Evolutionary conservation across 1,140 invertebrate genomes (phyloP).

Genomic region (Antheraea pernyi): DNA sequence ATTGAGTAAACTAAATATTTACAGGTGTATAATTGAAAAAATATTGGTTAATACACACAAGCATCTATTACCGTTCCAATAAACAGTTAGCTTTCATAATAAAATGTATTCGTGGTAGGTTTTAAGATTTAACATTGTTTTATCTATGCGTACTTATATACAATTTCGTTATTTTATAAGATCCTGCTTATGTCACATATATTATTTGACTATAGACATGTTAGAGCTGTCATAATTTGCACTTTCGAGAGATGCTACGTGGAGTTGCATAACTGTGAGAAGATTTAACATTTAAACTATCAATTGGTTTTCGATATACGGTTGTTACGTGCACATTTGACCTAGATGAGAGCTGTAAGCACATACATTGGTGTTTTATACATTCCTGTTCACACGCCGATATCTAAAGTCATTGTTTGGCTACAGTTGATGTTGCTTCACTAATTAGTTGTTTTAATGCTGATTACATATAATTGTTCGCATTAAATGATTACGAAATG

Average conservation of each 20-base stretch:
- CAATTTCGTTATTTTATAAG: not conserved
- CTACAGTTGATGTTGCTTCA: not conserved
- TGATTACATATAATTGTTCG: not conserved
- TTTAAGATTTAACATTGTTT: not conserved
- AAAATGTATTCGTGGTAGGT: not conserved
- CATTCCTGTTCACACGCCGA: not conserved
- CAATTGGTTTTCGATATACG: constrained; percentile 30
- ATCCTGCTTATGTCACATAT: not conserved
- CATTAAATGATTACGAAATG: not conserved
- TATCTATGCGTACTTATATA: not conserved
- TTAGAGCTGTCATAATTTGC: constrained; percentile 12
- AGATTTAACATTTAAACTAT: constrained; percentile 44
- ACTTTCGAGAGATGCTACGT: constrained; percentile 33
- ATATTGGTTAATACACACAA: no score
- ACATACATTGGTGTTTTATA: not conserved
- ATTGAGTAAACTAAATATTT: no score
- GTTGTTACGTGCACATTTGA: constrained; percentile 37
- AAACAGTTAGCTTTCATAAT: no score
- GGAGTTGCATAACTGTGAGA: constrained; percentile 33
- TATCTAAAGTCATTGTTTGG: not conserved
- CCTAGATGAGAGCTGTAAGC: constrained; percentile 23
- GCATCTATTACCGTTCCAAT: no score
- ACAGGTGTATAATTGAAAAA: no score
- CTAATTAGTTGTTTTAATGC: not conserved
- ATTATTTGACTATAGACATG: constrained; percentile 5